These are phyloP conservation scores for Azorinus chamasolen DNA, from an alignment of 2,888 invertebrate species.

Conservation along the genomic window DNA sequence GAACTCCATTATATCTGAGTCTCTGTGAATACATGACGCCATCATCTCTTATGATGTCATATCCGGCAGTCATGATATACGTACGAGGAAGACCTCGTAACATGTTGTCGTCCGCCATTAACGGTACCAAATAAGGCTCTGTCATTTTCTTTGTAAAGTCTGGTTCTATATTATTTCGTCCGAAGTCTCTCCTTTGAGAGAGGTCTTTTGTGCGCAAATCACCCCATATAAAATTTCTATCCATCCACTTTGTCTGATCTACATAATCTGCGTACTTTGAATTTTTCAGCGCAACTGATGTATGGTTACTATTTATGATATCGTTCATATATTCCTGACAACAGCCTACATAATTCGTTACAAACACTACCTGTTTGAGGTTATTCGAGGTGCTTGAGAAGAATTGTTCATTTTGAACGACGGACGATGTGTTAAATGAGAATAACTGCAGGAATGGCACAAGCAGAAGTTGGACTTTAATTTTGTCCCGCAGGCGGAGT, in stretches of 20 bases:
- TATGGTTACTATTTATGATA: conserved; percentile 51
- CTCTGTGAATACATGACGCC: conserved; percentile 68
- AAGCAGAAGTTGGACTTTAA: conserved; percentile 58
- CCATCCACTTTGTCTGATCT: conserved; percentile 54
- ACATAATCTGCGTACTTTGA: conserved; percentile 48
- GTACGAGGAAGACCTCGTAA: conserved; percentile 56
- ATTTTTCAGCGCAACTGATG: conserved; percentile 42
- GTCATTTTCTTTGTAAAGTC: conserved; percentile 48
- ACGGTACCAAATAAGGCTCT: conserved; percentile 50
- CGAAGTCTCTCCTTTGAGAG: conserved; percentile 31
- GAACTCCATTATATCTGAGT: conserved; percentile 72
- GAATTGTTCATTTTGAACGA: conserved; percentile 54
- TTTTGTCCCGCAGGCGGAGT: conserved; percentile 44
- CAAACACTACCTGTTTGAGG: conserved; percentile 36
- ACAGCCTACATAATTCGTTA: conserved; percentile 56
- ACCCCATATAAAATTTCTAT: conserved; percentile 27
- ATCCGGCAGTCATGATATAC: conserved; percentile 63
- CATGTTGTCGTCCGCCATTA: conserved; percentile 53
- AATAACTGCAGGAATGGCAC: conserved; percentile 60
- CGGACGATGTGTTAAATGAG: conserved; percentile 53
- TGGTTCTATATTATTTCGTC: conserved; percentile 62
- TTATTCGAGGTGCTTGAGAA: conserved; percentile 50
- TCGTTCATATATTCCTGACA: conserved; percentile 27
- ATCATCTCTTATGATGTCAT: conserved; percentile 68
- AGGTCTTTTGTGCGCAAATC: conserved; percentile 6